These are phyloP conservation scores for Amazona guildingii DNA, from an alignment of 2,113 vertebrate genomes.

Conservation along the genomic window DNA sequence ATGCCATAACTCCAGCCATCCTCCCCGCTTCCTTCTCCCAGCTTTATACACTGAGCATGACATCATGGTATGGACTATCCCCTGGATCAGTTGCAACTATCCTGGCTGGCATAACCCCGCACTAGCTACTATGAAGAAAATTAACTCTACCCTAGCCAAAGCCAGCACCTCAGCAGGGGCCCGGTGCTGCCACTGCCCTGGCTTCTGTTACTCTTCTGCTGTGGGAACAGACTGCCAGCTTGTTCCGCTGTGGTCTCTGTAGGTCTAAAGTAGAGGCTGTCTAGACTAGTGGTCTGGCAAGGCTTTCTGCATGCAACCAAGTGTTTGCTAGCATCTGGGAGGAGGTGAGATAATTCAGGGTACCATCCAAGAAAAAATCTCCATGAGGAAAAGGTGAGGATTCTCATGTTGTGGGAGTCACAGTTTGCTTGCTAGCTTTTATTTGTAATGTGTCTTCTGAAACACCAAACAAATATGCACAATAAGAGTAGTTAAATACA, in stretches of 20 bases:
- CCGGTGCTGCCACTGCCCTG: not conserved
- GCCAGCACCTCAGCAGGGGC: not conserved
- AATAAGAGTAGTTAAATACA: not conserved
- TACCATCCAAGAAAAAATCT: not conserved
- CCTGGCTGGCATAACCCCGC: not conserved
- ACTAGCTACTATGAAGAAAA: not conserved
- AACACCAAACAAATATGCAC: fast-evolving
- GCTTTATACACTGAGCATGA: not conserved
- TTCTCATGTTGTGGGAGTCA: not conserved
- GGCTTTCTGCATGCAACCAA: not conserved
- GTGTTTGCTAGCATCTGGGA: not conserved
- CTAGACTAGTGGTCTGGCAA: not conserved
- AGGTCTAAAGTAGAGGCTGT: not conserved
- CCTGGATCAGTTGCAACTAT: not conserved
- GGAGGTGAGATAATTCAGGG: not conserved
- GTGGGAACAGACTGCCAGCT: not conserved
- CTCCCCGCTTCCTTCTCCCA: not conserved
- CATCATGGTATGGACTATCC: not conserved
- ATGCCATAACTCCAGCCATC: not conserved
- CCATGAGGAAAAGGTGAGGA: not conserved
- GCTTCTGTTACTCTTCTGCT: not conserved
- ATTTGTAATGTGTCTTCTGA: not conserved
- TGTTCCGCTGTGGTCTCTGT: not conserved
- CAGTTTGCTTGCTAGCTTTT: not conserved
- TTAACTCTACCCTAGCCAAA: not conserved